Evolutionary conservation across 2,113 vertebrate species (phyloP).

Genomic region (Sylvietta virens): DNA sequence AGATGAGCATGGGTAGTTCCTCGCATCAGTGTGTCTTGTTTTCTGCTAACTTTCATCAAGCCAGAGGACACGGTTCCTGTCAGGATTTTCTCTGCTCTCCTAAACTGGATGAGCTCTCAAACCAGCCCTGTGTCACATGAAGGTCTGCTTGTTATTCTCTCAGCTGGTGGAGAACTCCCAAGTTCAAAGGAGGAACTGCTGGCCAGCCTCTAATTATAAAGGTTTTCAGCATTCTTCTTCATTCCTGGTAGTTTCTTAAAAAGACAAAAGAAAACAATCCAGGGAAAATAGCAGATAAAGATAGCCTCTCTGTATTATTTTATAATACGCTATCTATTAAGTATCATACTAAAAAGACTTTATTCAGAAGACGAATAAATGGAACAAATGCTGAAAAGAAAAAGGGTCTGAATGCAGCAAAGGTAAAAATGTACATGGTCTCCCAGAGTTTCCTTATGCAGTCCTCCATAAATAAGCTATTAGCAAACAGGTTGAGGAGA

Average conservation of each 20-base stretch:
- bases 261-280: neutral
- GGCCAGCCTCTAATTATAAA: neutral
- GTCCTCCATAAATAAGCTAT: neutral
- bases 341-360: neutral
- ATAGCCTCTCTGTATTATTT: neutral
- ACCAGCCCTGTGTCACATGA: neutral
- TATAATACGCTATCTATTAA: neutral
- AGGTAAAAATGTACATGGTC: neutral
- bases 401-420: neutral
- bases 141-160: neutral
- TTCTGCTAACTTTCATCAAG: neutral
- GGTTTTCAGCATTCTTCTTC: neutral
- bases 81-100: neutral
- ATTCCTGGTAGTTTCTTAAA: neutral
- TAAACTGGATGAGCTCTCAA: neutral
- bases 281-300: neutral
- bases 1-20: neutral
- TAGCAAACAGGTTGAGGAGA: neutral
- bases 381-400: neutral
- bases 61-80: neutral
- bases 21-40: neutral
- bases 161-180: neutral
- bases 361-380: neutral
- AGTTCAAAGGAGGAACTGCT: neutral
- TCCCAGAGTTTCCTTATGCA: neutral